Evolutionary conservation across 2,888 invertebrate species (phyloP).

Genomic region (Glaucopsyche alexis): DNA sequence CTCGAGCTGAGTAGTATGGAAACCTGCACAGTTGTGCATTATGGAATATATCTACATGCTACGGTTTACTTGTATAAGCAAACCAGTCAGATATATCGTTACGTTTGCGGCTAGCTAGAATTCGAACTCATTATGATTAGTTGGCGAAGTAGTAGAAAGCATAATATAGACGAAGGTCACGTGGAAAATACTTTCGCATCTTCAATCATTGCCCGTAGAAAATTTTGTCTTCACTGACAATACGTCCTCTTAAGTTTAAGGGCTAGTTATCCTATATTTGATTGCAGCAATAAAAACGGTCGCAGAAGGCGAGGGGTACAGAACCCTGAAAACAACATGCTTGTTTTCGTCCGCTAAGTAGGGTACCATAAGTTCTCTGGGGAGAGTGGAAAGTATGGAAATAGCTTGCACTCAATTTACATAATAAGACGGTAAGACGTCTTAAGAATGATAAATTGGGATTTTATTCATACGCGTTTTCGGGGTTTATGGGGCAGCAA

Average conservation of each 20-base stretch:
- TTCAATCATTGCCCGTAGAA: background rate
- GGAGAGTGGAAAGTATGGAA: conserved; percentile 44
- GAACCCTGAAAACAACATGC: conserved; percentile 15
- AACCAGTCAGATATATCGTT: too few species aligned
- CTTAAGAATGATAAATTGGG: conserved; percentile 44
- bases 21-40: too few species aligned
- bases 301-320: background rate
- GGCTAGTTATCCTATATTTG: background rate
- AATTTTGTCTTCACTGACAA: background rate
- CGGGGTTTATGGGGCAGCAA: conserved; percentile 8
- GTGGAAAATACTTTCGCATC: background rate
- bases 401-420: conserved; percentile 47
- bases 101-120: too few species aligned
- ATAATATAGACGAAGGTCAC: background rate
- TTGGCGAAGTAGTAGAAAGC: too few species aligned
- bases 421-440: conserved; percentile 47
- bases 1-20: too few species aligned
- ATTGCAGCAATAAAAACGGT: background rate
- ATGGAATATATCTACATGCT: too few species aligned
- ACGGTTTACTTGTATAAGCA: too few species aligned
- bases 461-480: conserved; percentile 45
- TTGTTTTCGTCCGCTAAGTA: conserved; percentile 30
- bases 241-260: background rate
- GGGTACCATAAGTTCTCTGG: conserved; percentile 41
- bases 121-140: too few species aligned